Conservation (phyloP, 1,140 invertebrate genomes). For the Drosophila pseudoobscura region DNA sequence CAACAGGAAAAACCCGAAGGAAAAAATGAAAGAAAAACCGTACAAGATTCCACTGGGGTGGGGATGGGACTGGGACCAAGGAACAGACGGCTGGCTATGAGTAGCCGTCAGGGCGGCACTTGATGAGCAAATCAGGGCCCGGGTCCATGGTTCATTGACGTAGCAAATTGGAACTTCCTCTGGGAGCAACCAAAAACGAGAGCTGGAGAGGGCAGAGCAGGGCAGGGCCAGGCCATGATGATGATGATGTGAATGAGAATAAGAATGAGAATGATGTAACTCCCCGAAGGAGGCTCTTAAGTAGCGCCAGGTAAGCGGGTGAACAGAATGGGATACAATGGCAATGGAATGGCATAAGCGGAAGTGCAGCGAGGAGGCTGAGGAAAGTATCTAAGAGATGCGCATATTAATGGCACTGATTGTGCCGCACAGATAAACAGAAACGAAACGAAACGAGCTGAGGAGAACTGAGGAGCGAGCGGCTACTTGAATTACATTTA, state of each 20-base stretch:
- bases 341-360: constrained; percentile 27
- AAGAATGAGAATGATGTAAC: constrained; percentile 45
- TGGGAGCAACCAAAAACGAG: constrained; percentile 42
- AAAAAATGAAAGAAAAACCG: constrained; percentile 33
- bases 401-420: constrained; percentile 73
- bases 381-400: constrained; percentile 53
- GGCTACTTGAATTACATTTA: constrained; percentile 76
- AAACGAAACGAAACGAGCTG: background rate
- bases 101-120: constrained; percentile 31
- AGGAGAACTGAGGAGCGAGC: constrained; percentile 27
- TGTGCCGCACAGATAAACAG: constrained; percentile 56
- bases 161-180: constrained; percentile 82
- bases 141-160: constrained; percentile 75
- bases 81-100: constrained; percentile 14
- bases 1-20: constrained; percentile 14
- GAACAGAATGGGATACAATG: constrained; percentile 2
- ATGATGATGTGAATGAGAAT: constrained; percentile 7
- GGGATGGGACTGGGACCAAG: background rate
- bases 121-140: constrained; percentile 59
- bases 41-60: constrained; percentile 24
- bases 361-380: constrained; percentile 46
- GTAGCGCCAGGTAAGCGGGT: constrained; percentile 50
- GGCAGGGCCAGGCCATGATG: constrained; percentile 5
- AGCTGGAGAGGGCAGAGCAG: background rate
- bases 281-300: constrained; percentile 55